phyloP scores from a whole-genome alignment of 2,797 vertebrate species.

The Microtus californicus region DNA sequence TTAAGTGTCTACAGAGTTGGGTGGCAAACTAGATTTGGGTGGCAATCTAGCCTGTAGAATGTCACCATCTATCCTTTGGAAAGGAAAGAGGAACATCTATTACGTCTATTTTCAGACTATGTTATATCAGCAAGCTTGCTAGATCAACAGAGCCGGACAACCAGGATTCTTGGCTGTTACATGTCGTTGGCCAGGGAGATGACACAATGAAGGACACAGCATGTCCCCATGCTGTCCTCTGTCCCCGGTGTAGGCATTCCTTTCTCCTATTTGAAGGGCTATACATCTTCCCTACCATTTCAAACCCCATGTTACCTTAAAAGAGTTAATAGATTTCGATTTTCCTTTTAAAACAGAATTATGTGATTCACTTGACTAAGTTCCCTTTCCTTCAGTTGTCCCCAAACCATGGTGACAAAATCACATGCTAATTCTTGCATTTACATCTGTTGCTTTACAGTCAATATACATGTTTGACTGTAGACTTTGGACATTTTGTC shows the following conservation, averaged over 20 bases:
- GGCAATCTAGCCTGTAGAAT: neutral
- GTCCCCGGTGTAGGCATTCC: neutral
- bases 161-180: neutral
- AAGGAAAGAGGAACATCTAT: neutral
- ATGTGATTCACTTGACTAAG: neutral
- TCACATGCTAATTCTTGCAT: neutral
- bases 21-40: slow-evolving; percentile 20
- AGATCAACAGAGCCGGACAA: neutral
- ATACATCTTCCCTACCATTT: neutral
- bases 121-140: slow-evolving; percentile 7
- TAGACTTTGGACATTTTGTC: slow-evolving; percentile 1
- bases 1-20: slow-evolving; percentile 7
- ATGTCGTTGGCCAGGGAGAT: slow-evolving; percentile 34
- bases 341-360: slow-evolving; percentile 26
- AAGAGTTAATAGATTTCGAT: neutral
- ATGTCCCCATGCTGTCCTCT: neutral
- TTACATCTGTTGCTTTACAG: neutral
- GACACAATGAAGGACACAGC: slow-evolving; percentile 18
- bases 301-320: neutral
- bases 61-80: neutral
- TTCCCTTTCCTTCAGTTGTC: neutral
- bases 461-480: neutral
- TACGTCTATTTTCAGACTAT: neutral
- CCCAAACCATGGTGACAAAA: neutral
- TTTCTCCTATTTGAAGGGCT: slow-evolving; percentile 9